Base-by-base conservation (phyloP, 2,888 invertebrate species). In the Diaphora mendica region DNA sequence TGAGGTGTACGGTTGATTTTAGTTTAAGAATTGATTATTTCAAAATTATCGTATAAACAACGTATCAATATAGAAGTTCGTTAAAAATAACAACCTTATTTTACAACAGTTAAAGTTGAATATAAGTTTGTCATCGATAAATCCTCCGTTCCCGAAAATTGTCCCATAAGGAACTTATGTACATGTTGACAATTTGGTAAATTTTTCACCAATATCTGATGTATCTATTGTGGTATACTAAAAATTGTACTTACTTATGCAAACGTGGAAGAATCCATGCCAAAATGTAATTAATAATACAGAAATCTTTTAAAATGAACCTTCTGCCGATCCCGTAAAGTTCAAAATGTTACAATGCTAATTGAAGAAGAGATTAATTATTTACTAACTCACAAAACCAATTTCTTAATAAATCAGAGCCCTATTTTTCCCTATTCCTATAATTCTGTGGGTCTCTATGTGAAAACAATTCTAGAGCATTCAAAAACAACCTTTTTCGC, bases 141-240 rank as follows among this genome's bases (percentile, higher is more conserved):
- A 42, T 69, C 55, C 13, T 20, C 13, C 62, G 1, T 15, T 76
- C 30, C 20, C 30, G 39, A 35, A 9, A 30, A 35, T 64, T 67
- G 55, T 68, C 64, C 44, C 62, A 51, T 20, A 66, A 73, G 64
- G 77, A 73, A 79, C 73, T 68, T 72, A 70, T 68, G 64, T 68
- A 65, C 67, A 67, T 78, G 68, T 75, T 81, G 76, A 84, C 84
- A 84, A 84, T 84, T 84, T 84, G 83, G 84, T 84, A 84, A 77
- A 81, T 82, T 84, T 84, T 84, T 83, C 85, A 82, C 75, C 59
- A 62, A 78, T 80, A 51, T 67, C 79, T 79, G 78, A 77, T 82
- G 84, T 84, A 80, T 83, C 79, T 84, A 69, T 82, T 77, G 70
- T 84, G 78, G 77, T 82, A 78, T 82, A 82, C 76, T 73, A 71